phyloP scores from a whole-genome alignment of 2,113 vertebrate genomes.

The Platysteira castanea region DNA sequence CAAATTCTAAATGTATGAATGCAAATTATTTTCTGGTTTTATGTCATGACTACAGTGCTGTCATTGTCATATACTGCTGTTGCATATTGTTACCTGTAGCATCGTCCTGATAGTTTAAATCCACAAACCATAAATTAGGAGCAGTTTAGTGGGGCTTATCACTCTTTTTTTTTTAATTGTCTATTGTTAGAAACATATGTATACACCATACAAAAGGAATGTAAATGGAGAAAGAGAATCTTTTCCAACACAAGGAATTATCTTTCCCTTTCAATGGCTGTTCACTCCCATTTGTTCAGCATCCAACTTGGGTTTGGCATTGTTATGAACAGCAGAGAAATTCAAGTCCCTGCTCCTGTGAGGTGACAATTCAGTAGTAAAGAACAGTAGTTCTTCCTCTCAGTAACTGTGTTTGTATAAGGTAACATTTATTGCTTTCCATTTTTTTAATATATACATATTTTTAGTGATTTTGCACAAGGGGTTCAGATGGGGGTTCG shows the following conservation, averaged over 20 bases:
- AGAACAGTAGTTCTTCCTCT: background rate
- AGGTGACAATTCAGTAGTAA: background rate
- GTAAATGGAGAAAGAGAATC: background rate
- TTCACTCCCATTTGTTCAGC: background rate
- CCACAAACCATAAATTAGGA: background rate
- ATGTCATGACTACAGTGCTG: background rate
- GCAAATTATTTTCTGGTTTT: background rate
- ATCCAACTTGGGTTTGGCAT: background rate
- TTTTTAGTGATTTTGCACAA: background rate
- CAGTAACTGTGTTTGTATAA: background rate
- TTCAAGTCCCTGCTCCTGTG: background rate
- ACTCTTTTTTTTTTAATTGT: background rate
- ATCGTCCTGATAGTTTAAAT: background rate
- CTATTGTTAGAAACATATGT: background rate
- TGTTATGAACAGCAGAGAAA: background rate
- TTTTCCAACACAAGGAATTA: background rate
- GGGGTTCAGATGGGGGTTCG: background rate
- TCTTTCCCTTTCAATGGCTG: background rate
- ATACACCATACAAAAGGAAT: background rate
- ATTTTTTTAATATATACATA: background rate
- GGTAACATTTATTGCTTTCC: background rate
- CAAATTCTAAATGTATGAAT: background rate
- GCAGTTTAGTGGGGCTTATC: background rate
- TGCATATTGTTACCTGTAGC: background rate
- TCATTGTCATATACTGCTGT: background rate